Evolutionary conservation across 2,113 vertebrate species (phyloP).

Genomic region (human (Homo sapiens)): GRCh38 chr1:184298001-184298500

Average conservation of each 20-base stretch:
- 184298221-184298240: not conserved
- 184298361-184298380: not conserved
- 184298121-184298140: not conserved
- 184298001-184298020: not conserved
- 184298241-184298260: not conserved
- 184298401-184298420: not conserved
- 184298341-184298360: not conserved
- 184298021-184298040: not conserved
- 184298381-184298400: not conserved
- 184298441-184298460: not conserved
- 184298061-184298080: not conserved
- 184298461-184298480: conserved; percentile 32
- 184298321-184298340: not conserved
- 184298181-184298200: not conserved
- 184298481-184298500: conserved; percentile 42
- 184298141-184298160: not conserved
- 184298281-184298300: not conserved
- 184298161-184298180: not conserved
- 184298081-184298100: not conserved
- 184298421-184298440: not conserved
- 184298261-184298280: not conserved
- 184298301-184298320: not conserved
- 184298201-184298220: conserved; percentile 16
- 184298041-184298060: not conserved
- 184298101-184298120: not conserved